phyloP scores from a whole-genome alignment of 92 coral and sea anemone genomes.

The Galaxea fascicularis region DNA sequence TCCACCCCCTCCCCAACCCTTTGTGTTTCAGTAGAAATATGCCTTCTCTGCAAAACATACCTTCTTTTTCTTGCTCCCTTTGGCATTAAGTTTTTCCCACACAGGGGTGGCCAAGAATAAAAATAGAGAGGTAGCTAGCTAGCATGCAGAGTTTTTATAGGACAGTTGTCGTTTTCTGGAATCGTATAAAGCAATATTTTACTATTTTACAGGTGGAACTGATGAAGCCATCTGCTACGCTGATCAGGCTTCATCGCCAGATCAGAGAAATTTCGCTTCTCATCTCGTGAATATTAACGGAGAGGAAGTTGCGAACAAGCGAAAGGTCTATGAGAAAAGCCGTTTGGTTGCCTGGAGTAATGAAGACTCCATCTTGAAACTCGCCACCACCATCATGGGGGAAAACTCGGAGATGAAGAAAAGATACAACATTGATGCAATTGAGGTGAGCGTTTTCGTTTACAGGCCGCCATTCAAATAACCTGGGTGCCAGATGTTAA shows the following conservation, averaged over 20 bases:
- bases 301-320: conserved; percentile 67
- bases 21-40: no score
- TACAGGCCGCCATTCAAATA: no score
- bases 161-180: no score
- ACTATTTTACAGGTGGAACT: conserved; percentile 39
- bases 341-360: conserved; percentile 67
- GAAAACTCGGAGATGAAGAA: conserved; percentile 48
- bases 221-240: conserved; percentile 76
- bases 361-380: conserved; percentile 59
- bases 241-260: conserved; percentile 64
- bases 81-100: no score
- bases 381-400: conserved; percentile 54
- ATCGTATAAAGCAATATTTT: no score
- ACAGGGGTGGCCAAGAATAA: no score
- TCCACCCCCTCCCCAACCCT: no score
- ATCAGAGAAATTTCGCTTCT: conserved; percentile 61
- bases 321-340: conserved; percentile 71
- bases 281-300: conserved; percentile 72
- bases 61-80: no score
- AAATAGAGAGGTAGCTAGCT: no score
- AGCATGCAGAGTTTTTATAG: no score
- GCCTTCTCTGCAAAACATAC: no score
- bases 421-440: conserved; percentile 35
- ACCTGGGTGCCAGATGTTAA: no score
- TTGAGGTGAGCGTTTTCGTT: conserved; percentile 71